Evolutionary conservation across 2,797 vertebrate genomes (phyloP).

Genomic region (Setipinna tenuifilis): DNA sequence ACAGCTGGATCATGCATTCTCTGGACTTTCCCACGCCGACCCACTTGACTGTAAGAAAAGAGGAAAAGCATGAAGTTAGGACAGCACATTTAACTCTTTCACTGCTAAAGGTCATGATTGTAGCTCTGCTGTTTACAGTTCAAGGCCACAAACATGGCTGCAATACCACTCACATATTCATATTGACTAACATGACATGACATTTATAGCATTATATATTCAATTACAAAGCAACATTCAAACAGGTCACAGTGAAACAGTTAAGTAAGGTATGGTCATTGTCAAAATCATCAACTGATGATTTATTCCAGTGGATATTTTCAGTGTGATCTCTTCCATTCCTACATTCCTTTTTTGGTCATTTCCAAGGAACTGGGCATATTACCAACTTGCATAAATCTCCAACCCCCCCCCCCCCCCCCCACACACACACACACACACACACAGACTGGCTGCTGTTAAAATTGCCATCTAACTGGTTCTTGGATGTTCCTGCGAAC

Average conservation of each 20-base stretch:
- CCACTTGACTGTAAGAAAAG: slow-evolving; percentile 89
- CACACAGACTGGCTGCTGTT: background rate
- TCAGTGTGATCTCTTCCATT: no score
- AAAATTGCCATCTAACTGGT: background rate
- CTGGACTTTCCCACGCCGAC: slow-evolving; percentile 97
- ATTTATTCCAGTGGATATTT: no score
- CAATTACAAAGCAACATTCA: no score
- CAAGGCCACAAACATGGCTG: slow-evolving; percentile 12
- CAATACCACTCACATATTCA: no score
- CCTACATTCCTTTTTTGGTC: background rate
- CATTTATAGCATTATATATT: no score
- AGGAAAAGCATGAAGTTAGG: slow-evolving; percentile 27
- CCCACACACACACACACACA: background rate
- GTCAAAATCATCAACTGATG: no score
- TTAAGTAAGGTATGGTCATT: no score
- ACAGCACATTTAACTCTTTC: background rate
- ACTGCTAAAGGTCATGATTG: no score
- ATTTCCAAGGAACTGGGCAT: background rate
- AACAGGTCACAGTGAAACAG: no score
- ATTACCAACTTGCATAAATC: background rate
- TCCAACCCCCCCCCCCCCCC: background rate
- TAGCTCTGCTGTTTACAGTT: slow-evolving; percentile 1
- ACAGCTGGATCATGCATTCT: slow-evolving; percentile 99
- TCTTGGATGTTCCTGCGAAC: background rate
- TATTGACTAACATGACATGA: no score